These are phyloP conservation scores for Oreochromis tanganicae DNA, from an alignment of 2,113 vertebrate species.

Conservation along the genomic window DNA sequence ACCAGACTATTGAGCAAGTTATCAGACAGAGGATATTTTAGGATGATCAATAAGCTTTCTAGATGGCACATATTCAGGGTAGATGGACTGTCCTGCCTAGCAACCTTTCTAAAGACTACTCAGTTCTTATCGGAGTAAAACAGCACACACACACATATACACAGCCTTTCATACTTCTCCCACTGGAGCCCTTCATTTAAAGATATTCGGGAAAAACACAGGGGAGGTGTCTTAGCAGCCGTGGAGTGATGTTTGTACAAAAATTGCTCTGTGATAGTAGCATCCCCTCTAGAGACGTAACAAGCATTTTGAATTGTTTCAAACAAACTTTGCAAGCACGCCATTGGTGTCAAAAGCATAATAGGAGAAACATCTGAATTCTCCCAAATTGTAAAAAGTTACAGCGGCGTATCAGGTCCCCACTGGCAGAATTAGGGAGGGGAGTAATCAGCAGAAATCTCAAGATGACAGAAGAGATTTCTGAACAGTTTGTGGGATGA, in stretches of 20 bases:
- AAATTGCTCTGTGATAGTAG: slow-evolving; percentile 21
- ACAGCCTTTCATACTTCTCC: not conserved
- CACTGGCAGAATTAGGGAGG: not conserved
- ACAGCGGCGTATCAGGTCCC: not conserved
- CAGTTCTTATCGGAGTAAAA: not conserved
- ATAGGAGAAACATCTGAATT: not conserved
- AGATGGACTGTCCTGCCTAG: not conserved
- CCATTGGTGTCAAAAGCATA: not conserved
- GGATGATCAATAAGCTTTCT: slow-evolving; percentile 37
- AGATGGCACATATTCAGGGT: slow-evolving; percentile 20
- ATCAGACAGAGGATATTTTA: slow-evolving; percentile 25
- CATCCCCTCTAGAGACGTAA: slow-evolving; percentile 35
- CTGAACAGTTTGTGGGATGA: not conserved
- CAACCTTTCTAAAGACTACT: not conserved
- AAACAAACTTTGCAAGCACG: not conserved
- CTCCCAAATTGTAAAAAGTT: not conserved
- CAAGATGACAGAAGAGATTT: slow-evolving; percentile 3
- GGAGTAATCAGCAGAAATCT: not conserved
- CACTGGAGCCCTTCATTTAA: not conserved
- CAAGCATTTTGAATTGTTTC: slow-evolving; percentile 24
- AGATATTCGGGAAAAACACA: not conserved
- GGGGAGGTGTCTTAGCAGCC: not conserved
- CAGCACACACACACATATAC: not conserved
- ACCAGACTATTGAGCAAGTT: slow-evolving; percentile 22
- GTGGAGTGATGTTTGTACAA: slow-evolving; percentile 19